phyloP scores from a whole-genome alignment of 2,888 invertebrate genomes.

The Baronia brevicornis region DNA sequence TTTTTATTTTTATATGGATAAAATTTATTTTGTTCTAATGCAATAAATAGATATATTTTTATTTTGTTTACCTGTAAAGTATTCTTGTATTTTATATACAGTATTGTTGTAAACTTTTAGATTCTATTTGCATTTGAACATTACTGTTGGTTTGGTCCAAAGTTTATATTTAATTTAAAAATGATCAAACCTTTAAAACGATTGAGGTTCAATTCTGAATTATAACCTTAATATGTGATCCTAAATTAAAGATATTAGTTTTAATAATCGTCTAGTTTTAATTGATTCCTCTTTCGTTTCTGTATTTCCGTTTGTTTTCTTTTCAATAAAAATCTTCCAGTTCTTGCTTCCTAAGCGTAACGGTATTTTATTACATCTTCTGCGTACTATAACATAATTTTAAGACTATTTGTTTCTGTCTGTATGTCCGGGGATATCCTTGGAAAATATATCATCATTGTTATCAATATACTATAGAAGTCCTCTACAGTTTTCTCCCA shows the following conservation, averaged over 20 bases:
- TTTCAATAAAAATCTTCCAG: slow-evolving; percentile 6
- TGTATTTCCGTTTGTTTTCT: slow-evolving; percentile 4
- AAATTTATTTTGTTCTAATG: slow-evolving; percentile 14
- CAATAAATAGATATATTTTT: slow-evolving; percentile 16
- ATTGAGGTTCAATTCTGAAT: slow-evolving; percentile 5
- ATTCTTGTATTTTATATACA: slow-evolving; percentile 23
- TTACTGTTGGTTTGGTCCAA: too few relatives aligned
- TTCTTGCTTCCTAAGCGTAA: slow-evolving; percentile 3
- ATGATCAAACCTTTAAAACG: slow-evolving; percentile 7
- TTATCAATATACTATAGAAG: too few relatives aligned
- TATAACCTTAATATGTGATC: slow-evolving; percentile 44
- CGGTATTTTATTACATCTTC: slow-evolving; percentile 1
- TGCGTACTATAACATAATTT: too few relatives aligned
- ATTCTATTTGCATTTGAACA: too few relatives aligned
- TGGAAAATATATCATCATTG: too few relatives aligned
- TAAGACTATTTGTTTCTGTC: too few relatives aligned
- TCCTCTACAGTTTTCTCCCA: too few relatives aligned
- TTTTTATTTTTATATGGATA: slow-evolving; percentile 4
- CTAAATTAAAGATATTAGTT: slow-evolving; percentile 68
- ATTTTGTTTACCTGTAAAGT: slow-evolving; percentile 9
- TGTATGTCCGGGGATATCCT: too few relatives aligned
- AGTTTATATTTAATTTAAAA: slow-evolving; percentile 3
- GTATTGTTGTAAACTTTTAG: too few relatives aligned
- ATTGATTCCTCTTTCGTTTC: slow-evolving; percentile 21
- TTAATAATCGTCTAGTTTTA: slow-evolving; percentile 40